Conservation (phyloP, 2,113 vertebrate genomes). For the Odocoileus virginianus region DNA sequence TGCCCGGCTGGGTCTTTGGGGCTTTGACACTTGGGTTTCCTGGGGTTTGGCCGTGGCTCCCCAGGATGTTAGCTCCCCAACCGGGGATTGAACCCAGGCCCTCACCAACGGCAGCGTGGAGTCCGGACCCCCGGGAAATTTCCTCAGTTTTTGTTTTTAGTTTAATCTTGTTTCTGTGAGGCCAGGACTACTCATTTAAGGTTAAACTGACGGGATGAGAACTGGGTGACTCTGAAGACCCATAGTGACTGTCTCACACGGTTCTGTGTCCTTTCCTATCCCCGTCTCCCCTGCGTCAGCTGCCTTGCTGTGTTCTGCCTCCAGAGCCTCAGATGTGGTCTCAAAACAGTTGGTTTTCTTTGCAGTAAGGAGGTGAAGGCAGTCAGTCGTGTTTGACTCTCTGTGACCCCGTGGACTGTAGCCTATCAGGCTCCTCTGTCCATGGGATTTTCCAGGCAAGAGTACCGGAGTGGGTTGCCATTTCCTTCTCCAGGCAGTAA, state of each 20-base stretch:
- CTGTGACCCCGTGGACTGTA: not conserved
- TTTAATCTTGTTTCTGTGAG: not conserved
- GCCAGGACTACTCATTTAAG: not conserved
- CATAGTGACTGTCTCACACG: rapidly evolving
- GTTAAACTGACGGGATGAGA: not conserved
- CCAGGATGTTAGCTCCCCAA: not conserved
- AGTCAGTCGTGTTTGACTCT: not conserved
- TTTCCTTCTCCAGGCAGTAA: not conserved
- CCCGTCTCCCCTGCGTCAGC: not conserved
- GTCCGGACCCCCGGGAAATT: not conserved
- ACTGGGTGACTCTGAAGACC: not conserved
- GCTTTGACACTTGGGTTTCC: not conserved
- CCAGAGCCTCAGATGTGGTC: not conserved
- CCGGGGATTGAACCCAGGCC: not conserved
- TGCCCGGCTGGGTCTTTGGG: not conserved
- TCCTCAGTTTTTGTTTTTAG: not conserved
- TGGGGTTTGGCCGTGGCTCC: not conserved
- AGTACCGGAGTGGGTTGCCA: not conserved
- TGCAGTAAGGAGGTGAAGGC: not conserved
- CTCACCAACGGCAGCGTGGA: not conserved
- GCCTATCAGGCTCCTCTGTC: not conserved
- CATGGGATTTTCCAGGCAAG: not conserved
- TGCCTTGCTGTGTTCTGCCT: not conserved
- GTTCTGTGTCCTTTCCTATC: not conserved
- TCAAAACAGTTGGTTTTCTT: not conserved